Base-by-base conservation (phyloP, 2,113 vertebrate species). In the Vimba vimba region DNA sequence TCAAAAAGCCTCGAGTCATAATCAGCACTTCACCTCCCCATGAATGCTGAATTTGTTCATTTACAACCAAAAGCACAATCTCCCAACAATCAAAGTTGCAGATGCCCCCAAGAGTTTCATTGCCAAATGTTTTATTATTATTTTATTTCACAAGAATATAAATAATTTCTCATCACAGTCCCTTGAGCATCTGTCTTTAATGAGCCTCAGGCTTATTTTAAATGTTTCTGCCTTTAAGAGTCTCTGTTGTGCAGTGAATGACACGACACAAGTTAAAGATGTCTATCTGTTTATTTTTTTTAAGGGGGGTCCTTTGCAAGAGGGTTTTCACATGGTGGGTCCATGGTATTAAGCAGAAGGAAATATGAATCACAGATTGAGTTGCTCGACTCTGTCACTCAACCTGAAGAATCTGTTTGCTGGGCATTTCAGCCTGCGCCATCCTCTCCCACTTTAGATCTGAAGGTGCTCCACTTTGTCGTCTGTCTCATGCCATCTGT, bases 31-130 rank as follows among this genome's bases (percentile, higher is more conserved):
- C n/a, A 4, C 57, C 27, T 30, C 60, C 81, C 30, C 15, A 12
- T 30, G 86, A 90, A 89, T 86, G 76, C 88, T 76, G 57, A 71
- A 39, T 88, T 91, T 89, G 15, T 68, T 91, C 89, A 57, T 57
- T 23, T 78, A 50, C 45, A 76, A 45, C 21, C 43, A 43, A 43
- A n/a, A 36, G 6, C 10, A 19, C 19, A 71, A 23, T 57, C 52
- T 57, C 55, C 19, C 19, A 79, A 50, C 45, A 52, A 13, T 50
- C 60, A 43, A 43, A n/a, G 68, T 12, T 11, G 9, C 10, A 71
- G 33, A 39, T 4, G 11, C 2, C 33, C 68, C 66, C 17, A 39
- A 23, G 66, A 19, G 66, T 39, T 68, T 36, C 30, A 68, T 36
- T 36, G 66, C 1, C 30, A 68, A 68, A 19, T 27, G 2, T 27